phyloP scores from a whole-genome alignment of 92 coral and sea anemone genomes.

The Palythoa heliodiscus region DNA sequence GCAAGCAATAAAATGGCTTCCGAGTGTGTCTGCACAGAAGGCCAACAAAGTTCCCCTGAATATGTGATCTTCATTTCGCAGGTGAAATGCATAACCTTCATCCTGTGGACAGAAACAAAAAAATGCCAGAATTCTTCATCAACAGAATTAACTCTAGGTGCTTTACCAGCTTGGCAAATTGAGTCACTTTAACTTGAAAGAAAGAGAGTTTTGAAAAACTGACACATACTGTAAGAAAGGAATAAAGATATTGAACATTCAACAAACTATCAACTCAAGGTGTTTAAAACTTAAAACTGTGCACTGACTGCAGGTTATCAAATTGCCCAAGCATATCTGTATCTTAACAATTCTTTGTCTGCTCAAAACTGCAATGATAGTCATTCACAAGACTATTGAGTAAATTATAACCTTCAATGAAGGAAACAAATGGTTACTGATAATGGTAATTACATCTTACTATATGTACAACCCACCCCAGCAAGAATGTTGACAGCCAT shows the following conservation, averaged over 20 bases:
- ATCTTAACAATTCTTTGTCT: constrained; percentile 9
- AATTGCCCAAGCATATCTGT: constrained; percentile 25
- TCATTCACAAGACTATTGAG: constrained; percentile 17
- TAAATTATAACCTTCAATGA: background rate
- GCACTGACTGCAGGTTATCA: constrained; percentile 33
- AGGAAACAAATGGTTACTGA: background rate
- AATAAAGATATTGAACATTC: constrained; percentile 22
- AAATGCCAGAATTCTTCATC: background rate
- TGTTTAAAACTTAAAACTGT: constrained; percentile 22
- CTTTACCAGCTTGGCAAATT: constrained; percentile 28
- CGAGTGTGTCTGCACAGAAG: constrained; percentile 49
- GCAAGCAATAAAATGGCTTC: constrained; percentile 49
- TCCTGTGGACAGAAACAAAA: constrained; percentile 25
- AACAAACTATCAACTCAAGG: constrained; percentile 22
- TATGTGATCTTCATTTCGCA: constrained; percentile 30
- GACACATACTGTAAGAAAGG: constrained; percentile 12
- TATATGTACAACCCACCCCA: background rate
- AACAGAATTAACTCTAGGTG: constrained; percentile 22
- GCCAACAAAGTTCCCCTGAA: constrained; percentile 48
- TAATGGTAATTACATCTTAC: constrained; percentile 8
- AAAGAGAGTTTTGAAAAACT: constrained; percentile 10
- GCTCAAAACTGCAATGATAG: constrained; percentile 3
- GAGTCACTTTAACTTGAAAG: constrained; percentile 11
- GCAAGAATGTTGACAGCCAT: constrained; percentile 15
- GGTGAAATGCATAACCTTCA: constrained; percentile 38